Base-by-base conservation (phyloP, 1,140 invertebrate species). In the Scaptomyza pallida region DNA sequence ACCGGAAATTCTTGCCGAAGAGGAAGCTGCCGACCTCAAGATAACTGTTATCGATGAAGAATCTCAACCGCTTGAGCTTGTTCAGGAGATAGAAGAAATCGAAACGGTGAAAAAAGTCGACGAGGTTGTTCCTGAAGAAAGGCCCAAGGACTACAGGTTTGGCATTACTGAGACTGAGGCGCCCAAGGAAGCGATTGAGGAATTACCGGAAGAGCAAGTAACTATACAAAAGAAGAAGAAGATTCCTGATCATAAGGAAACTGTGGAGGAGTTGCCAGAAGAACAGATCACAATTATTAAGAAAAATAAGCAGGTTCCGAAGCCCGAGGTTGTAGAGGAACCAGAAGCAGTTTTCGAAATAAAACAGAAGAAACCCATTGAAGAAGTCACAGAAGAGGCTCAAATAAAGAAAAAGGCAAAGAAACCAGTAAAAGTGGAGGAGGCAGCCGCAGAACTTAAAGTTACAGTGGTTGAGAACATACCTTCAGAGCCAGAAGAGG, bases 351-450 rank as follows among this genome's bases (percentile, higher is more conserved):
- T 89, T 70, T 78, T 91, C 21, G 71, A 83, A 52, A 57, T 89
- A 13, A 89, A 75, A 26, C 50, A 75, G 2, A 79, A 88, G 62
- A 78, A 88, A 52, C 56, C 69, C 17, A 75, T 88, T 10, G 73
- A 92, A 72, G 85, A 89, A 69, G 78, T 77, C 13, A 57, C 77
- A 2, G 91, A 92, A 68, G 91, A 92, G 45, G 72, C 78, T n/a
- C 88, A 72, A n/a, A 78, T 90, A 1, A 89, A 63, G 15, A 89
- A 88, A 44, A 89, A 90, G 56, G 1, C 77, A 2, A 86, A 80
- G 40, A 89, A 85, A 21, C 71, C 72, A 2, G 51, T 57, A 0
- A 41, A 30, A 16, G 41, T 76, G 59, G 86, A 90, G 33, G 78
- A 89, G 55, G 79, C 76, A 19, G 72, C 75, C 50, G 72, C 73